Evolutionary conservation across 2,888 invertebrate genomes (phyloP).

Genomic region (Heliconius cydno): DNA sequence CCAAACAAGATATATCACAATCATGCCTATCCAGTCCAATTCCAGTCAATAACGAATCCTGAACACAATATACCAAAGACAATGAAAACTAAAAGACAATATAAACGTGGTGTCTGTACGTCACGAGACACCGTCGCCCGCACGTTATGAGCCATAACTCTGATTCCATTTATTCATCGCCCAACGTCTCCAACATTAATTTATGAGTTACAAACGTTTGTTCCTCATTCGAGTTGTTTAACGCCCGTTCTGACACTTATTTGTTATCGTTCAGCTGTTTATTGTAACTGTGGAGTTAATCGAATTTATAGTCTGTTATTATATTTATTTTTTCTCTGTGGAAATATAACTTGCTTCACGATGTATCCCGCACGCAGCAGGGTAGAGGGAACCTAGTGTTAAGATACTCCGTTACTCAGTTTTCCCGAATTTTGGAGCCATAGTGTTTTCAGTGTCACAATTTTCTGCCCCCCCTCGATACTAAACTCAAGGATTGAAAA

Average conservation of each 20-base stretch:
- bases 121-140: slow-evolving; percentile 65
- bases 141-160: slow-evolving; percentile 78
- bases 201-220: slow-evolving; percentile 77
- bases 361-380: too few species aligned
- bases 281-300: slow-evolving; percentile 65
- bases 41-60: slow-evolving; percentile 36
- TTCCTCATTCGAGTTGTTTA: slow-evolving; percentile 78
- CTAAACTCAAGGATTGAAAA: too few species aligned
- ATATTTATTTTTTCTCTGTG: neutral
- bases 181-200: slow-evolving; percentile 76
- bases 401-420: too few species aligned
- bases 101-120: slow-evolving; percentile 64
- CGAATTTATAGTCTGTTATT: neutral
- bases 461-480: too few species aligned
- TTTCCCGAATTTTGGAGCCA: too few species aligned
- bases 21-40: neutral
- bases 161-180: slow-evolving; percentile 77
- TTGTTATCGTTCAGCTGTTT: slow-evolving; percentile 64
- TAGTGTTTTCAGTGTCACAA: too few species aligned
- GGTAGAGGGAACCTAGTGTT: too few species aligned
- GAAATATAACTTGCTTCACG: too few species aligned
- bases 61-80: slow-evolving; percentile 30
- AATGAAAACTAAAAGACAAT: slow-evolving; percentile 53
- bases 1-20: neutral
- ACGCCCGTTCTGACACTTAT: slow-evolving; percentile 78